Conservation (phyloP, 2,888 invertebrate genomes). For the Erannis defoliaria region DNA sequence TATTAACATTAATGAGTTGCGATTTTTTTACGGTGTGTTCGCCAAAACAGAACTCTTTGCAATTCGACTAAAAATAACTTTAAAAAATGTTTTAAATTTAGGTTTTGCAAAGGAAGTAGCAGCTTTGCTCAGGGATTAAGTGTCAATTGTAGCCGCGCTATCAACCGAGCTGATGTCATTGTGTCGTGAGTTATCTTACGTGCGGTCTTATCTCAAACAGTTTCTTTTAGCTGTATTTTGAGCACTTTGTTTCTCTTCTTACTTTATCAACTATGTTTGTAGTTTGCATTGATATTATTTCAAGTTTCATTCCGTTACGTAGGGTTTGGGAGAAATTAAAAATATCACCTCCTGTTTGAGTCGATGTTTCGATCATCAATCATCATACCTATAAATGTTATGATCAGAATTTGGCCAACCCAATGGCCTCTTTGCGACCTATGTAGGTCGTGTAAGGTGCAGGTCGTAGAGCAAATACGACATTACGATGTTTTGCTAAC, state of each 20-base stretch:
- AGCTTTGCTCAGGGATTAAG: constrained; percentile 12
- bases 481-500: neutral
- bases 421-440: too few species aligned
- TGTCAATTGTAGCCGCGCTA: constrained; percentile 7
- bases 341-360: too few species aligned
- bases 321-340: too few species aligned
- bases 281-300: neutral
- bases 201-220: constrained; percentile 17
- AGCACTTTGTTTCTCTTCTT: constrained; percentile 6
- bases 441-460: too few species aligned
- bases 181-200: constrained; percentile 7
- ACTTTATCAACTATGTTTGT: constrained; percentile 12
- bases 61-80: too few species aligned
- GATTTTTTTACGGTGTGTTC: too few species aligned
- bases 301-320: neutral
- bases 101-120: constrained; percentile 1
- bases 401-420: too few species aligned
- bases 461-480: too few species aligned
- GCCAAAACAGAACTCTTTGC: too few species aligned
- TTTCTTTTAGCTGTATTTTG: constrained; percentile 19
- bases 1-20: too few species aligned
- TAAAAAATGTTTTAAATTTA: neutral
- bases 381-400: too few species aligned
- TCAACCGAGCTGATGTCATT: constrained; percentile 26
- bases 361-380: too few species aligned